Evolutionary conservation across 2,113 vertebrate genomes (phyloP).

Genomic region (Nestor notabilis): DNA sequence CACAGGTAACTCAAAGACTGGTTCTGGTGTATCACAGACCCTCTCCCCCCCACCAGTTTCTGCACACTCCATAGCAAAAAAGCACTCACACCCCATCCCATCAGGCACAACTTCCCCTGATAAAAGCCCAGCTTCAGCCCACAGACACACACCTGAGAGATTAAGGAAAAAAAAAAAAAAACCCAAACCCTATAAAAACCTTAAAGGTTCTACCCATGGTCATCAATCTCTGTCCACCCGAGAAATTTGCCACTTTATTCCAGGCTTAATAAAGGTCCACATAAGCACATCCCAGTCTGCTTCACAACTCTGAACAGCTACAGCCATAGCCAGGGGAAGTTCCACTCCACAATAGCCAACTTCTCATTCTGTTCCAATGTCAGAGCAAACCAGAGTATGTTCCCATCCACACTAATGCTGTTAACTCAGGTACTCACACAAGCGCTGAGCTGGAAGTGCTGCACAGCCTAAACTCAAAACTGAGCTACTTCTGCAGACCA

Average conservation of each 20-base stretch:
- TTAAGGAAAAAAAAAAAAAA: not conserved
- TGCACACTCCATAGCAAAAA: not conserved
- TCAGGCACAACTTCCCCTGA: not conserved
- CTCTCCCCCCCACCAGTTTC: not conserved
- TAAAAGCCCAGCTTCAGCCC: not conserved
- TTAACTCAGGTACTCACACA: accelerated
- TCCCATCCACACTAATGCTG: accelerated
- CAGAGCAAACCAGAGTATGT: accelerated
- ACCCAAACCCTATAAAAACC: not conserved
- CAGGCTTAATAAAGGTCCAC: not conserved
- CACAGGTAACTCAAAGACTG: not conserved
- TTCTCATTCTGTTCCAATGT: accelerated
- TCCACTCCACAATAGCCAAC: accelerated
- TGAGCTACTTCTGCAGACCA: not conserved
- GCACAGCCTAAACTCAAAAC: not conserved
- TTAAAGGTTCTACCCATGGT: not conserved
- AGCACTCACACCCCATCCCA: not conserved
- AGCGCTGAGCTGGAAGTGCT: not conserved
- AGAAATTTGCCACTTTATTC: not conserved
- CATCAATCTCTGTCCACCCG: not conserved
- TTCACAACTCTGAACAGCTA: not conserved
- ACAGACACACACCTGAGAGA: not conserved
- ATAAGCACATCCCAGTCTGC: not conserved
- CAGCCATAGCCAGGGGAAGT: not conserved
- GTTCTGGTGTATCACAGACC: no score